These are phyloP conservation scores for Etheostoma nigrum DNA, from an alignment of 2,797 vertebrate species.

Conservation along the genomic window DNA sequence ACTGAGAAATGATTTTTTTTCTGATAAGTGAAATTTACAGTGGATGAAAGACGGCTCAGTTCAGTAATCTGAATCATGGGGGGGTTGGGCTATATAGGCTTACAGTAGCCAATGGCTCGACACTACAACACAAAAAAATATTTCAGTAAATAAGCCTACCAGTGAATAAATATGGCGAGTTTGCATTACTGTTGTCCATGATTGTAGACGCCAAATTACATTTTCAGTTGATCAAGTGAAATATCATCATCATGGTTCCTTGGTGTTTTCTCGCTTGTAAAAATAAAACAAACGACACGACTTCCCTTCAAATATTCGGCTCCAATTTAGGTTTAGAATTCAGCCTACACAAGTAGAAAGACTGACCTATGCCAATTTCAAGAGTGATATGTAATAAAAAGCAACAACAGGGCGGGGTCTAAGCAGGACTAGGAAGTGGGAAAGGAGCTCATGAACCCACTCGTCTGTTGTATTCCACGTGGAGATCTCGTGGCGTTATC, in stretches of 20 bases:
- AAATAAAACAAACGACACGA: not conserved
- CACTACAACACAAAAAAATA: not conserved
- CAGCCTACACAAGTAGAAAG: no score
- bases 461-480: slow-evolving; percentile 39
- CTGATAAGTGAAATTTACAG: not conserved
- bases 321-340: not conserved
- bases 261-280: not conserved
- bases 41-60: not conserved
- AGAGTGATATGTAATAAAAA: not conserved
- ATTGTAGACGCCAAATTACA: not conserved
- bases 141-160: not conserved
- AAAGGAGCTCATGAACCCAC: not conserved
- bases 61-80: not conserved
- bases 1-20: not conserved
- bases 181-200: not conserved
- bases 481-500: slow-evolving; percentile 35
- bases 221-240: not conserved
- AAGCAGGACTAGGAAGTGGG: slow-evolving; percentile 54
- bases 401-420: slow-evolving; percentile 42
- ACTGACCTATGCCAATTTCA: not conserved
- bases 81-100: not conserved
- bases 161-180: not conserved
- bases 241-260: not conserved
- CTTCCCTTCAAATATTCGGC: not conserved
- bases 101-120: no score